Conservation (phyloP, 2,797 vertebrate genomes). For the Pseudocheirus occidentalis region DNA sequence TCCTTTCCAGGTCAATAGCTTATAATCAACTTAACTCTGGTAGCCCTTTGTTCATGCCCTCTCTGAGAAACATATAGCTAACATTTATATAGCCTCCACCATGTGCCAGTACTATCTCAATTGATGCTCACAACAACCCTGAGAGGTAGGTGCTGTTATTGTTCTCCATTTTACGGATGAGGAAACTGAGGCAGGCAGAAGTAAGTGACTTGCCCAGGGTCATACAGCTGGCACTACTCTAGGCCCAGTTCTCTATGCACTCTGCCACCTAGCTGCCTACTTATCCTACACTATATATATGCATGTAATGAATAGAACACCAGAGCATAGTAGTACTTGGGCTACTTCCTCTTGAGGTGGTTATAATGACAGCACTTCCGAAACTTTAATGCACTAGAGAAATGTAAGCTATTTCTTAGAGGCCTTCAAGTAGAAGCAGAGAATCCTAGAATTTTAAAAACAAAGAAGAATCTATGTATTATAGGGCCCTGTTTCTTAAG, state of each 20-base stretch:
- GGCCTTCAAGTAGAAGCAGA: background rate
- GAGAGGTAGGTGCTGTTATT: background rate
- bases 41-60: background rate
- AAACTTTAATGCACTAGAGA: background rate
- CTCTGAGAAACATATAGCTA: background rate
- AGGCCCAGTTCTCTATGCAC: too few relatives aligned
- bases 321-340: background rate
- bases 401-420: background rate
- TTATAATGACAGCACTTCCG: background rate
- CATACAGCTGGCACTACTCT: background rate
- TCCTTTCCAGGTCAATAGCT: background rate
- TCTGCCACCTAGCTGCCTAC: background rate
- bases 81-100: background rate
- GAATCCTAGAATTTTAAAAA: background rate
- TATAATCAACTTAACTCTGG: background rate
- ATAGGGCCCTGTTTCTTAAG: constrained; percentile 16
- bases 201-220: background rate
- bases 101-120: background rate
- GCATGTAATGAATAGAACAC: too few relatives aligned
- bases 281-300: background rate
- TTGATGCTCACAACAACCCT: background rate
- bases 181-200: background rate
- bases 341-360: background rate
- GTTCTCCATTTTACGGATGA: background rate
- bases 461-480: background rate